Conservation (phyloP, 2,113 vertebrate genomes). For the Alligator sinensis region DNA sequence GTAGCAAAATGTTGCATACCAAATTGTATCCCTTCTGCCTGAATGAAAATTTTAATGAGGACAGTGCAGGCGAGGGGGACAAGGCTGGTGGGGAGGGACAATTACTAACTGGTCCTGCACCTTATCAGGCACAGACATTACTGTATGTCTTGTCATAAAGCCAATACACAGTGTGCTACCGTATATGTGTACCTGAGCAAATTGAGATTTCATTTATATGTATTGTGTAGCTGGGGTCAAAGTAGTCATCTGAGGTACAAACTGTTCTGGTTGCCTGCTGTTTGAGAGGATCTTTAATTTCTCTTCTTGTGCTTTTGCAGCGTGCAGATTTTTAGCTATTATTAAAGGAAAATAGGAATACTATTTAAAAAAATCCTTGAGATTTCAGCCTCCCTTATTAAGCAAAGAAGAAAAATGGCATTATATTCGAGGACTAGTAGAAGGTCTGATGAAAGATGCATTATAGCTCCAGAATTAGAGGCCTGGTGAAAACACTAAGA, state of each 20-base stretch:
- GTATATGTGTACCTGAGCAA: rapidly evolving
- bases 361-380: neutral
- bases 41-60: conserved; percentile 35
- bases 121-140: neutral
- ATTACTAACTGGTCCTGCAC: neutral
- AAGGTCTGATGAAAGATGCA: neutral
- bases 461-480: neutral
- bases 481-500: conserved; percentile 4
- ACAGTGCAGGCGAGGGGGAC: neutral
- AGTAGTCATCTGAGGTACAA: neutral
- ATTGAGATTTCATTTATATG: neutral
- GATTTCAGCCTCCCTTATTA: rapidly evolving
- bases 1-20: neutral
- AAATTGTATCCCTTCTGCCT: neutral
- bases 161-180: neutral
- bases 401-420: neutral
- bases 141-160: neutral
- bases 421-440: neutral
- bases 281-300: neutral
- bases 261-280: neutral
- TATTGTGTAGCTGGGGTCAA: rapidly evolving
- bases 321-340: neutral
- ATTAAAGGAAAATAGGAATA: neutral
- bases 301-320: neutral
- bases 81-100: neutral